Conservation (phyloP, 2,113 vertebrate genomes). For the Turdus rufiventris region DNA sequence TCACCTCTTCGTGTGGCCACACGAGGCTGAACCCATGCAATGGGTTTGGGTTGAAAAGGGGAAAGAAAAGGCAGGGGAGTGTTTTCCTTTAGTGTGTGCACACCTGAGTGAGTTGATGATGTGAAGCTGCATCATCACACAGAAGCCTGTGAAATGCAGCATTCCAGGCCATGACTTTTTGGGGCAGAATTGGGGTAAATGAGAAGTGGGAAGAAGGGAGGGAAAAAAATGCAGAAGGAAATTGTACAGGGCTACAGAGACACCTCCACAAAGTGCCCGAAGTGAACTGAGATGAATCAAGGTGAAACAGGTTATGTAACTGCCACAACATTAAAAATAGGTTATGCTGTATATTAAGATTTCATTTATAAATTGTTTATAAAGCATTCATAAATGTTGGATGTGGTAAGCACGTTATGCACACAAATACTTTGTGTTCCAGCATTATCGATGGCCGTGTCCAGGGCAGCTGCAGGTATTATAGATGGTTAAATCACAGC, state of each 20-base stretch:
- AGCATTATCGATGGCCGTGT: not conserved
- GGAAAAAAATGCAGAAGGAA: not conserved
- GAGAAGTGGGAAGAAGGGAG: not conserved
- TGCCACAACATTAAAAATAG: slow-evolving; percentile 17
- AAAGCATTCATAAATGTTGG: slow-evolving; percentile 41
- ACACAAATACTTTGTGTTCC: not conserved
- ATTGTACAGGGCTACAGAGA: not conserved
- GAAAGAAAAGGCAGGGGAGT: not conserved
- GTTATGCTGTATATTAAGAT: slow-evolving; percentile 1
- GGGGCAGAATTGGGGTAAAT: not conserved
- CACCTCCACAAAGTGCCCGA: not conserved
- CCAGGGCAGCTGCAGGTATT: not conserved
- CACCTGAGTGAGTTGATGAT: fast-evolving
- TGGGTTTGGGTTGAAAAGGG: not conserved
- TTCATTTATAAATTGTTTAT: slow-evolving; percentile 56
- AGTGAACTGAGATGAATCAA: not conserved
- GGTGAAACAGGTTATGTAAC: slow-evolving; percentile 23
- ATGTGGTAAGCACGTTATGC: slow-evolving; percentile 19
- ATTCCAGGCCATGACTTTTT: not conserved
- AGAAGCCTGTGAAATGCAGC: not conserved
- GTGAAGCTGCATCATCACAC: not conserved
- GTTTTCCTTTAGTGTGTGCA: not conserved
- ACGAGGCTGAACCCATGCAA: not conserved
- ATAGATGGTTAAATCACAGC: slow-evolving; percentile 8
- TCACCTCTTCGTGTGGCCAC: fast-evolving